Conservation (phyloP, 2,797 vertebrate genomes). For the Hipposideros larvatus region DNA sequence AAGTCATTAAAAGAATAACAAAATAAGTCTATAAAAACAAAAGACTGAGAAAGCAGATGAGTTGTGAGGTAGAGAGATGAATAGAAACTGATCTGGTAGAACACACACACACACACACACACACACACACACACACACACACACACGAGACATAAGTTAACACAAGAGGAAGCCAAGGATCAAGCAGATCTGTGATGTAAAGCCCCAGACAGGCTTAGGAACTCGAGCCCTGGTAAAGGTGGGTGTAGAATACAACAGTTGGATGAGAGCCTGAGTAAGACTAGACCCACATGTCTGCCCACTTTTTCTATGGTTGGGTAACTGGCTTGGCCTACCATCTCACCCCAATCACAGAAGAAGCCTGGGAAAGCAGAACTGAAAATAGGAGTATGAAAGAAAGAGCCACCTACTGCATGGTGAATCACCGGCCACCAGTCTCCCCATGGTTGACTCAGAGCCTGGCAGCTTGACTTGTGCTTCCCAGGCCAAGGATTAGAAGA, state of each 20-base stretch:
- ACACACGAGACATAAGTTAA: not conserved
- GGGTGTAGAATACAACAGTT: not conserved
- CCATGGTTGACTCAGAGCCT: not conserved
- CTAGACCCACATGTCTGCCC: not conserved
- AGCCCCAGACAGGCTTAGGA: not conserved
- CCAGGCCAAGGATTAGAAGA: not conserved
- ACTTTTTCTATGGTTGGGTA: not conserved
- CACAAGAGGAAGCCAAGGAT: not conserved
- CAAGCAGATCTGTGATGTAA: not conserved
- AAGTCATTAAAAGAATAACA: not conserved
- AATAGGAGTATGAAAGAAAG: not conserved
- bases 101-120: not conserved
- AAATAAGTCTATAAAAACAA: not conserved
- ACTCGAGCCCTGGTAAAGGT: not conserved
- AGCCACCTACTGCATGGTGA: not conserved
- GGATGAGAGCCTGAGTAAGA: not conserved
- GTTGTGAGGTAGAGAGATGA: not conserved
- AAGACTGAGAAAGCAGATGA: not conserved
- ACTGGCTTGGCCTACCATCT: not conserved
- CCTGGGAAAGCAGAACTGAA: not conserved
- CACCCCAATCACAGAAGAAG: not conserved
- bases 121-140: not conserved
- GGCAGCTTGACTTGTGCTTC: not conserved
- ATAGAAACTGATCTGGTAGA: not conserved
- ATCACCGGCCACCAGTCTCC: not conserved